Percentiles rank a stretch among this genome's conserved stretches.
Evolutionary conservation across 2,113 vertebrate species (phyloP).

Genomic region (Pelecanus crispus): DNA sequence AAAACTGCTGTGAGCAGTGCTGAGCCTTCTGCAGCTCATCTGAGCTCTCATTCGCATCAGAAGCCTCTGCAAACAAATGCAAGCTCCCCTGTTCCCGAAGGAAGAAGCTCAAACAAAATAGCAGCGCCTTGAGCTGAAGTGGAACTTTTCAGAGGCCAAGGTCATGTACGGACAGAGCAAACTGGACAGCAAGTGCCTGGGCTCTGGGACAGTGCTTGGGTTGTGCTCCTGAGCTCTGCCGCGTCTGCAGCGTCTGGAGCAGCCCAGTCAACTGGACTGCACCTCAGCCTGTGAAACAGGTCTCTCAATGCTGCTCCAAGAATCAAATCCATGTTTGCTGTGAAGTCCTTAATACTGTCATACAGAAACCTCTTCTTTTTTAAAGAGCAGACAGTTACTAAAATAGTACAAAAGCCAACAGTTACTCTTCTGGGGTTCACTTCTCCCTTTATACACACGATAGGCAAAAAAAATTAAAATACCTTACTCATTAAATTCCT

Average conservation of each 20-base stretch:
- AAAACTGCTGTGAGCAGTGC: background rate
- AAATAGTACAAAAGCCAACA: background rate
- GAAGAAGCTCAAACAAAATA: background rate
- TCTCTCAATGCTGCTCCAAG: background rate
- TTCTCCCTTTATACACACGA: background rate
- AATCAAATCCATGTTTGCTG: background rate
- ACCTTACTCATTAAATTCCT: background rate
- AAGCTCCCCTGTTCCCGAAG: background rate
- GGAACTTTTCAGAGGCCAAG: background rate
- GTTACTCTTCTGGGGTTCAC: background rate
- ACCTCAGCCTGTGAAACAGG: background rate
- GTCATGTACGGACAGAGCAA: background rate
- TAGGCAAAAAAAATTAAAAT: background rate
- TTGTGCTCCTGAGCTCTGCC: background rate
- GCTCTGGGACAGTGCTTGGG: background rate
- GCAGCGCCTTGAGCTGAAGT: background rate
- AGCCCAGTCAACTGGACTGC: too few species aligned
- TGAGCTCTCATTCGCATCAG: background rate
- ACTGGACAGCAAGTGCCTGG: background rate
- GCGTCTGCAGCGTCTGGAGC: background rate
- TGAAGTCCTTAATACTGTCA: background rate
- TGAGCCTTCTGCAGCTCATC: background rate
- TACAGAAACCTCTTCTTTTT: background rate
- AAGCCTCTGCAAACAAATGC: background rate
- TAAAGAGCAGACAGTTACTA: background rate